A percentile compares a stretch with the other conserved stretches of the same genome.
Evolutionary conservation across 2,113 vertebrate species (phyloP).

Genomic region (Heterotis niloticus): DNA sequence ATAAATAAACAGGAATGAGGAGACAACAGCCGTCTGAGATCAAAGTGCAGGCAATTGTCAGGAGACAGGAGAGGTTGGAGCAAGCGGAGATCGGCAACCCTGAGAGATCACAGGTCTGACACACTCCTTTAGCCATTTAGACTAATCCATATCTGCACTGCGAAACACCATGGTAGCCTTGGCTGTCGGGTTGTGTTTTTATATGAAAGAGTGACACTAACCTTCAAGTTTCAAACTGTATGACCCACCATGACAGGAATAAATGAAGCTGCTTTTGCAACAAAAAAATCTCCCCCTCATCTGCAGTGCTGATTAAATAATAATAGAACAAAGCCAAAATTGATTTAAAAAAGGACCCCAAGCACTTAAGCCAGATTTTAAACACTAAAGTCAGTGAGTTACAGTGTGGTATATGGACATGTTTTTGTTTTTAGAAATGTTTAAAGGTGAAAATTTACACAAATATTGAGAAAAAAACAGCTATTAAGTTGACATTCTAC

Average conservation of each 20-base stretch:
- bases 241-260: background rate
- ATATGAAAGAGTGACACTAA: background rate
- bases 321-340: too few species aligned
- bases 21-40: constrained; percentile 14
- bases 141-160: background rate
- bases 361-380: too few species aligned
- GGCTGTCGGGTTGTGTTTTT: background rate
- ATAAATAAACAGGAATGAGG: constrained; percentile 24
- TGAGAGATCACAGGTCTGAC: background rate
- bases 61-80: constrained; percentile 6
- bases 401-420: too few species aligned
- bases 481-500: too few species aligned
- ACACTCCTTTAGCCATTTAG: background rate
- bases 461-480: too few species aligned
- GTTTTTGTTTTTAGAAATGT: too few species aligned
- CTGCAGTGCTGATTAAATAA: too few species aligned
- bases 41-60: constrained; percentile 16
- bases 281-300: too few species aligned
- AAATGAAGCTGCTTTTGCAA: too few species aligned
- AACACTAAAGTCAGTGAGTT: too few species aligned
- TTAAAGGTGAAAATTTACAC: too few species aligned
- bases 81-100: background rate
- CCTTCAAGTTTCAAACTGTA: background rate
- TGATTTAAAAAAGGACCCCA: too few species aligned
- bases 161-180: background rate